Base-by-base conservation (phyloP, 2,888 invertebrate genomes). In the Trachelus iudaicus region DNA sequence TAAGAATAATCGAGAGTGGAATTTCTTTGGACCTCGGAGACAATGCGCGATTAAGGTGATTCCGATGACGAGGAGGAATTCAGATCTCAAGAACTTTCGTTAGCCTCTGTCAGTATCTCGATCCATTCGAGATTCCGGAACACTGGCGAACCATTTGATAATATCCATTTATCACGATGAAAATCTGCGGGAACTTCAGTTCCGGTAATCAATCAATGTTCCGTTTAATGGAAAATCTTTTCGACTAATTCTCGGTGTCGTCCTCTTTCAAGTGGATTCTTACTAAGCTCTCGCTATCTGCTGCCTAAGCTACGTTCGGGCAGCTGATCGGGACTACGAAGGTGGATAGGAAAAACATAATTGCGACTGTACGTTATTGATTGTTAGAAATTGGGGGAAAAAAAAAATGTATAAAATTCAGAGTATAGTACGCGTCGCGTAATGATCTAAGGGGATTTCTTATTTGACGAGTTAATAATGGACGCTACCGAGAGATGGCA, bases 171-270 rank as follows among this genome's bases (percentile, higher is more conserved):
- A 85, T 87, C 87, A 87, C 80, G 68, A 37, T 76, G 76, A 77
- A 80, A 78, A 80, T 78, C 80, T 75, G 73, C 78, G 78, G 81
- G 81, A 86, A 84, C 83, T 86, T 84, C 82, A 86, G 84, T 83
- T 83, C 69, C 69, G 71, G 79, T 81, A 81, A 87, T 87, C 87
- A 84, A 86, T 87, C 87, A 86, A 86, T 86, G 85, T 84, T 87
- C 80, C 80, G 75, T 85, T 86, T 86, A 87, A 86, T 84, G 84
- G 86, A 86, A 87, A 86, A 83, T 85, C 82, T 85, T 84, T 76
- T 75, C 81, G 80, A 80, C 83, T 83, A 83, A 85, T 85, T 83
- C 80, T 78, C 77, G 78, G 75, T 82, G 79, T 79, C 79, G 74
- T 82, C 79, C 40, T 40, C 40, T 40, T 40, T 40, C 40, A 40